Percentiles rank a stretch among this genome's conserved stretches.
Conservation (phyloP, 1,140 invertebrate genomes). For the Globodera rostochiensis region DNA sequence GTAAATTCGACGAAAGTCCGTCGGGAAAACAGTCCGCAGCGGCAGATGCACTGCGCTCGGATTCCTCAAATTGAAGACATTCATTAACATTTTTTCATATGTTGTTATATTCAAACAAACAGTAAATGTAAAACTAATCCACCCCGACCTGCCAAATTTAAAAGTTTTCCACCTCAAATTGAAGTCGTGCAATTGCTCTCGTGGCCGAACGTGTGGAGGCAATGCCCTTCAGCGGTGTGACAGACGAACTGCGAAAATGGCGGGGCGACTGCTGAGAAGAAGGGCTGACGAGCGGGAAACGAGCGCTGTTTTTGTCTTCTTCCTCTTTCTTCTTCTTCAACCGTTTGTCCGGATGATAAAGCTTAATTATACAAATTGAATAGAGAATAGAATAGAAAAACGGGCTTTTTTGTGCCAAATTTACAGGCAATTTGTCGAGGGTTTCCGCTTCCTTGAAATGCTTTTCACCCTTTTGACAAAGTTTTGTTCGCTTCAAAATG, state of each 20-base stretch:
- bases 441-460: conserved; percentile 98
- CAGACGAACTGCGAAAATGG: conserved; percentile 24
- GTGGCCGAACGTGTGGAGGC: conserved; percentile 40
- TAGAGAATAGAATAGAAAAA: too few species aligned
- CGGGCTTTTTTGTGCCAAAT: neutral
- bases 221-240: conserved; percentile 36
- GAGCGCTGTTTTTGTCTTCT: neutral
- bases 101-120: too few species aligned
- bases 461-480: conserved; percentile 92
- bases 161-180: neutral
- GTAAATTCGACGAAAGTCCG: neutral
- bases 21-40: conserved; percentile 22
- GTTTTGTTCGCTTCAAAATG: conserved; percentile 84
- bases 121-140: too few species aligned
- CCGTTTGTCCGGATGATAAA: conserved; percentile 11
- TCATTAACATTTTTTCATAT: neutral
- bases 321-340: conserved; percentile 7
- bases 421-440: conserved; percentile 77
- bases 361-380: neutral
- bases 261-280: neutral
- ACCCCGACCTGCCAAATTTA: too few species aligned
- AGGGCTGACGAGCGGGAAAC: neutral
- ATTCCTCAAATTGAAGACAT: conserved; percentile 5
- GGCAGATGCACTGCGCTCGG: conserved; percentile 17
- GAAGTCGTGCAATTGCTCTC: conserved; percentile 31